A percentile compares a stretch with the other conserved stretches of the same genome.
Evolutionary conservation across 2,888 invertebrate species (phyloP).

Genomic region (Fabriciana adippe): DNA sequence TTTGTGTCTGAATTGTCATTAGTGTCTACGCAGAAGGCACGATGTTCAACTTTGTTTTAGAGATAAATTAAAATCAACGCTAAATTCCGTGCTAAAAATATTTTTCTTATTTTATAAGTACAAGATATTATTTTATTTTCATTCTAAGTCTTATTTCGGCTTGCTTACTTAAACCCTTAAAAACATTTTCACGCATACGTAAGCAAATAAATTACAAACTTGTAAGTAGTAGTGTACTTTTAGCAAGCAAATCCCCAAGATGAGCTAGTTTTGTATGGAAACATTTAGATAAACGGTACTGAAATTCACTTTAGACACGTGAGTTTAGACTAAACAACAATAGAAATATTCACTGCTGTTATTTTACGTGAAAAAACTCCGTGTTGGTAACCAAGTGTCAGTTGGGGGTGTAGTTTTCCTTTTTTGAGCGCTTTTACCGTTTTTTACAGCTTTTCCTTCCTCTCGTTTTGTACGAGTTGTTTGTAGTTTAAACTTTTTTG

Average conservation of each 20-base stretch:
- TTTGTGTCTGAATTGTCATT: not conserved
- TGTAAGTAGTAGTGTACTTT: too few species aligned
- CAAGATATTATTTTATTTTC: too few species aligned
- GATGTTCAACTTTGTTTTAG: too few species aligned
- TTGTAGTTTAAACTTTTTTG: constrained; percentile 19
- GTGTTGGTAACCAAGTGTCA: constrained; percentile 30
- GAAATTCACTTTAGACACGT: not conserved
- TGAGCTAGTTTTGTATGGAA: not conserved
- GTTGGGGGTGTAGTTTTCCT: constrained; percentile 26
- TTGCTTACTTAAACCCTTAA: too few species aligned
- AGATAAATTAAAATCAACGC: too few species aligned
- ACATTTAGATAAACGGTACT: not conserved
- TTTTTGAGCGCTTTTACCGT: constrained; percentile 3
- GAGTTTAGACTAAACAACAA: constrained; percentile 18
- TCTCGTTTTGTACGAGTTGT: constrained; percentile 26
- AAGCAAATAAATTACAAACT: not conserved
- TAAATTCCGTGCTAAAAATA: too few species aligned
- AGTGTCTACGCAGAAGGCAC: not conserved
- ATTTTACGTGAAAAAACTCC: constrained; percentile 25
- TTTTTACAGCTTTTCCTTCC: constrained; percentile 24
- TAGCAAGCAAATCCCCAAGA: too few species aligned
- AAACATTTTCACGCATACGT: too few species aligned
- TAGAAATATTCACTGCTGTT: constrained; percentile 22
- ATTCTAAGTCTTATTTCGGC: too few species aligned
- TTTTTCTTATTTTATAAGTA: too few species aligned